phyloP scores from a whole-genome alignment of 2,113 vertebrate genomes.

The Elanoides forficatus region DNA sequence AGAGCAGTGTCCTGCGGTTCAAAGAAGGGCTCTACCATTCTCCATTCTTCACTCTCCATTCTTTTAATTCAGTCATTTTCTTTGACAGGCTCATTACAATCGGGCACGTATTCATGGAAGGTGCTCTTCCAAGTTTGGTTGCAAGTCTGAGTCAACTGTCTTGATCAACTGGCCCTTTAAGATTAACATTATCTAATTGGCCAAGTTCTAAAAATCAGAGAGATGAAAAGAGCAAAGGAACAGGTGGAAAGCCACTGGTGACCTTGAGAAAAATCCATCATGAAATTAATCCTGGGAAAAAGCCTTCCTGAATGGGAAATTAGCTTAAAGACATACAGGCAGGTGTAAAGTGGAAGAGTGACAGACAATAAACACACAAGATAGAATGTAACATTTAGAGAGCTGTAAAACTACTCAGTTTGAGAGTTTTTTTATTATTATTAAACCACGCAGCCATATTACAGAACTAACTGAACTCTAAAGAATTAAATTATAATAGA shows the following conservation, averaged over 20 bases:
- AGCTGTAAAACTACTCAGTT: neutral
- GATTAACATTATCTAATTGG: neutral
- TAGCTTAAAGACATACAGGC: neutral
- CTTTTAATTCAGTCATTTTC: neutral
- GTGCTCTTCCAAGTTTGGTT: neutral
- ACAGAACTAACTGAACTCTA: neutral
- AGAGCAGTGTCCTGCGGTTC: accelerated
- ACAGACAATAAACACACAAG: neutral
- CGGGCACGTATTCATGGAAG: neutral
- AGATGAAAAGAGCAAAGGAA: neutral
- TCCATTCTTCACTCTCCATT: neutral
- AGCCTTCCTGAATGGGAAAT: neutral
- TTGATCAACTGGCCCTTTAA: neutral
- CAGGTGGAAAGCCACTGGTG: neutral
- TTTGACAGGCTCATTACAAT: neutral
- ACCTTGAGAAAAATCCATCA: neutral
- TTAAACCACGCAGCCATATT: neutral
- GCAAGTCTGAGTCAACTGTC: neutral
- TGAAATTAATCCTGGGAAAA: neutral
- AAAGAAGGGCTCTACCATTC: neutral
- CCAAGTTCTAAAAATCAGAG: neutral
- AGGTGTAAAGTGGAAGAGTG: neutral
- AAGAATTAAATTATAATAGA: neutral
- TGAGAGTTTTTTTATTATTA: neutral
- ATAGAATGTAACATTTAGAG: neutral